phyloP scores from a whole-genome alignment of 2,797 vertebrate genomes.

The Coregonus suidteri region DNA sequence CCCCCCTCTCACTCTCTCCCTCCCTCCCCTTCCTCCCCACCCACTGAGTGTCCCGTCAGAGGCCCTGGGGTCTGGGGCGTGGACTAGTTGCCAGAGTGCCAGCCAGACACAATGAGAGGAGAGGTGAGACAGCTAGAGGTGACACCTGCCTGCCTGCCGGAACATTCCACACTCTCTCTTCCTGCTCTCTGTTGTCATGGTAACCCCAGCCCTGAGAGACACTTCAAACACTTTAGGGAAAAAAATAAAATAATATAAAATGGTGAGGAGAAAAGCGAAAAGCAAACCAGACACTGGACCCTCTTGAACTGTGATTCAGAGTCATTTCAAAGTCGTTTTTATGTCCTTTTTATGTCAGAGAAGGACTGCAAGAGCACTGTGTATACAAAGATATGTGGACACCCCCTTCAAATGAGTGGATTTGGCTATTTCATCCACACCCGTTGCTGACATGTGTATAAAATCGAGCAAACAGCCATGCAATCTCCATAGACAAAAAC shows the following conservation, averaged over 20 bases:
- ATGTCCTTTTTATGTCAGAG: background rate
- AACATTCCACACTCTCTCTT: background rate
- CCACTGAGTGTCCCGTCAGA: background rate
- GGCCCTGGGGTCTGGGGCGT: background rate
- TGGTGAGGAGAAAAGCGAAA: background rate
- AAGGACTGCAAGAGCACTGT: background rate
- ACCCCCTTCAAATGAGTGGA: too few relatives aligned
- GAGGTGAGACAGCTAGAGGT: background rate
- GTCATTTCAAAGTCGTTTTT: too few relatives aligned
- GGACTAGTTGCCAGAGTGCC: too few relatives aligned
- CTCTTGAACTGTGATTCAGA: background rate
- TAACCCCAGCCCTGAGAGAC: background rate
- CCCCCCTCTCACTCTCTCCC: too few relatives aligned
- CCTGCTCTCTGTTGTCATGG: background rate
- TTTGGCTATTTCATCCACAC: too few relatives aligned
- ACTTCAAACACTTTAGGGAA: background rate
- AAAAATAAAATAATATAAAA: too few relatives aligned
- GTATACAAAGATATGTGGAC: too few relatives aligned
- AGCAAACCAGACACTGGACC: background rate
- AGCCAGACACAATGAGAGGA: background rate
- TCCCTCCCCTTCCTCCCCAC: background rate
- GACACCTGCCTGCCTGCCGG: background rate
- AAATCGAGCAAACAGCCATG: too few relatives aligned
- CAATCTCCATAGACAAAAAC: too few relatives aligned
- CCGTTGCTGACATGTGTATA: too few relatives aligned